Evolutionary conservation across 2,113 vertebrate species (phyloP).

Genomic region (Plecotus auritus): DNA sequence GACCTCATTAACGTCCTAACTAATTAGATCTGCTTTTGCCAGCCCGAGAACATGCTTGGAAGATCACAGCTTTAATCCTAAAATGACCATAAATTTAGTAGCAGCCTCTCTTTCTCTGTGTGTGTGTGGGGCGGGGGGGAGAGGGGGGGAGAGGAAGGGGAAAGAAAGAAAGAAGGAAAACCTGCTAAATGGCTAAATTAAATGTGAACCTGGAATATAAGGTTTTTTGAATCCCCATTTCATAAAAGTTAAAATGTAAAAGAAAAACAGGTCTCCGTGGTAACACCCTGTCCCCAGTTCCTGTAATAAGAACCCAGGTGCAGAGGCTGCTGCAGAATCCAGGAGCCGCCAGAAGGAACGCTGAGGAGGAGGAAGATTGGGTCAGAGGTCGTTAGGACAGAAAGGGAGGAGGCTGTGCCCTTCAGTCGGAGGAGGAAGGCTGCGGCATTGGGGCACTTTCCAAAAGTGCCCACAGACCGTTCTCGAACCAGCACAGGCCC

Average conservation of each 20-base stretch:
- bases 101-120: not conserved
- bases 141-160: not conserved
- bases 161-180: not conserved
- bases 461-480: not conserved
- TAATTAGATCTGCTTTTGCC: constrained; percentile 48
- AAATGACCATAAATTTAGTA: constrained; percentile 16
- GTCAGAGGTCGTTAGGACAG: not conserved
- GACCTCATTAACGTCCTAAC: constrained; percentile 56
- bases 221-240: not conserved
- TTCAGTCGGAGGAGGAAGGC: not conserved
- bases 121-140: no score
- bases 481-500: accelerated
- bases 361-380: not conserved
- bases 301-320: not conserved
- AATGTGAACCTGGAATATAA: not conserved
- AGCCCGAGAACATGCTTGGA: not conserved
- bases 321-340: not conserved
- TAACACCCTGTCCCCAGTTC: not conserved
- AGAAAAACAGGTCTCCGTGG: not conserved
- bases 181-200: not conserved
- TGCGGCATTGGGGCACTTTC: not conserved
- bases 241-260: not conserved
- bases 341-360: not conserved
- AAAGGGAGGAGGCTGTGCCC: no score
- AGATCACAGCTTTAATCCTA: not conserved